These are phyloP conservation scores for Alcedo atthis DNA, from an alignment of 2,797 vertebrate species.

Conservation along the genomic window DNA sequence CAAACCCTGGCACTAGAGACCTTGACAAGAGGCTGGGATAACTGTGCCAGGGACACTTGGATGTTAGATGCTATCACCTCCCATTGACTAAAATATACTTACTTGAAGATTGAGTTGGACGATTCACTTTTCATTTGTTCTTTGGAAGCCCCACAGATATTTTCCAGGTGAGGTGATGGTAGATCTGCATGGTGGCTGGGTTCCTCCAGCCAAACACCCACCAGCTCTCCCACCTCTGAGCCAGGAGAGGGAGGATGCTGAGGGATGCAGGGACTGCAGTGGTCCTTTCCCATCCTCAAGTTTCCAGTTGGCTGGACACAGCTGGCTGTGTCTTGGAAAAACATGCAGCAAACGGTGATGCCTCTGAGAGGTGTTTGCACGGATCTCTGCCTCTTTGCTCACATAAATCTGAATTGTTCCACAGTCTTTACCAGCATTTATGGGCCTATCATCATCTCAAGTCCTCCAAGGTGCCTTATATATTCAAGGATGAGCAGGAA, in stretches of 20 bases:
- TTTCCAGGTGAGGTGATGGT: not conserved
- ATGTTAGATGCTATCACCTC: not conserved
- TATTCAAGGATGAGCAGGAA: not conserved
- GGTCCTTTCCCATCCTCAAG: not conserved
- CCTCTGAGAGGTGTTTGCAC: not conserved
- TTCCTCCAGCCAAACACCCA: too few species aligned
- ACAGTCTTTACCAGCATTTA: not conserved
- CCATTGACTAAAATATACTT: not conserved
- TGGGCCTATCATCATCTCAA: not conserved
- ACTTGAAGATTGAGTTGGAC: not conserved
- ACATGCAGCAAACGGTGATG: fast-evolving
- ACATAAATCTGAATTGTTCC: not conserved
- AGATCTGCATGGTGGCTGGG: fast-evolving
- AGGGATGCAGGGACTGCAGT: not conserved
- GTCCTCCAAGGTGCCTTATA: not conserved
- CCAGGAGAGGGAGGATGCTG: not conserved
- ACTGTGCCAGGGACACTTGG: not conserved
- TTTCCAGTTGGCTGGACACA: not conserved
- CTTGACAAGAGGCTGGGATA: not conserved
- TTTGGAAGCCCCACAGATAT: not conserved
- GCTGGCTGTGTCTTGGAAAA: not conserved
- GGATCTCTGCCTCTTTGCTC: not conserved
- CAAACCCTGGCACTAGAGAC: not conserved
- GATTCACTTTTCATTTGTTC: not conserved
- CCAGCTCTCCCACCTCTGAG: not conserved